These are phyloP conservation scores for Motacilla tschutschensis DNA, from an alignment of 2,113 vertebrate genomes.

Conservation along the genomic window DNA sequence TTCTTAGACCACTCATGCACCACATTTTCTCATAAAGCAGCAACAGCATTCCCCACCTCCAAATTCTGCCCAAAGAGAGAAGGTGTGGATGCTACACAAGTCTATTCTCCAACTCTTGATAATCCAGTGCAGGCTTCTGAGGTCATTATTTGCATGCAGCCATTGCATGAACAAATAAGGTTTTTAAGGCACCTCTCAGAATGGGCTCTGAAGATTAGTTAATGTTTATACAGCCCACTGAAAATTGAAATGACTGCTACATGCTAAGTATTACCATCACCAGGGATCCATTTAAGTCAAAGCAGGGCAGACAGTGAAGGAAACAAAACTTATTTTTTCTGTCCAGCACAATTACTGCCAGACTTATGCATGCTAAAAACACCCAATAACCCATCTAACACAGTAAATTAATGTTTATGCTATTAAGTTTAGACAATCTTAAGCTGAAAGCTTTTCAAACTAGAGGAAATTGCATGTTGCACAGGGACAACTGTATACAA, in stretches of 20 bases:
- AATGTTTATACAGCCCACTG: conserved; percentile 37
- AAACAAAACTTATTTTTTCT: conserved; percentile 46
- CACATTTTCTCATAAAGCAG: neutral
- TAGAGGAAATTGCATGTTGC: conserved; percentile 36
- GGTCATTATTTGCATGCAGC: neutral
- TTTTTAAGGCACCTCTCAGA: conserved; percentile 21
- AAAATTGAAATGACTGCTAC: conserved; percentile 38
- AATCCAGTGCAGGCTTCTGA: neutral
- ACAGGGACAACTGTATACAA: conserved; percentile 39
- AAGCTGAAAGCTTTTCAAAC: conserved; percentile 52
- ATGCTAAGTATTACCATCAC: conserved; percentile 3
- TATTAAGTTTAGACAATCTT: conserved; percentile 49
- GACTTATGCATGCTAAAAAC: conserved; percentile 25
- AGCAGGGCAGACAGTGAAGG: neutral
- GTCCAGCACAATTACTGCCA: conserved; percentile 33
- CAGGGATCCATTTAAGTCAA: conserved; percentile 25
- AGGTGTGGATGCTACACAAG: neutral
- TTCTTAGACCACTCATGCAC: neutral
- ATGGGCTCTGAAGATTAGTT: conserved; percentile 36
- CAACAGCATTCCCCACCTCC: neutral
- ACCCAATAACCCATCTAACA: conserved; percentile 38
- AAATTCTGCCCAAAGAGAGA: neutral
- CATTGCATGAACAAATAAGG: conserved; percentile 15
- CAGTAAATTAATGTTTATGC: conserved; percentile 49
- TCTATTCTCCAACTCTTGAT: neutral